phyloP scores from a whole-genome alignment of 2,113 vertebrate genomes.

The Malaclemys terrapin region DNA sequence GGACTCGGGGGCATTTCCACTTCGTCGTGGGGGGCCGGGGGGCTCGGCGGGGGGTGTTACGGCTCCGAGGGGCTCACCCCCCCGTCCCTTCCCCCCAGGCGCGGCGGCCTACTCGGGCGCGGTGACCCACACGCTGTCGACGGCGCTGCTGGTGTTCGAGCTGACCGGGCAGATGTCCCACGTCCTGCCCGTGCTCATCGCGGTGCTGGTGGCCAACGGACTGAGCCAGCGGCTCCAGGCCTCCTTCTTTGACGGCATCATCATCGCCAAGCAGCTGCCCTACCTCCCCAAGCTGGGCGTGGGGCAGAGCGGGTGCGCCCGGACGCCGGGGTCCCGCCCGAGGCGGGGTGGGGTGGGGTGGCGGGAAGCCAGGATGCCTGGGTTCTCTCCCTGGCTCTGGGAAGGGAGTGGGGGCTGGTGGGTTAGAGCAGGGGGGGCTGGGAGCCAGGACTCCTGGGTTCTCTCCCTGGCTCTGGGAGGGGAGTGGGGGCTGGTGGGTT shows the following conservation, averaged over 20 bases:
- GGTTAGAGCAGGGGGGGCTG: too few relatives aligned
- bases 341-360: too few relatives aligned
- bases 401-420: too few relatives aligned
- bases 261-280: constrained; percentile 36
- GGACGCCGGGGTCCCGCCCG: background rate
- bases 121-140: constrained; percentile 47
- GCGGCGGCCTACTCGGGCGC: constrained; percentile 38
- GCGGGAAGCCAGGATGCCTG: too few relatives aligned
- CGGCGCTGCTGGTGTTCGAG: constrained; percentile 49
- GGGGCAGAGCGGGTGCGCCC: background rate
- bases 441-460: too few relatives aligned
- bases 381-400: too few relatives aligned
- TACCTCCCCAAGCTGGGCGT: constrained; percentile 9
- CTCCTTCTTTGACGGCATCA: constrained; percentile 46
- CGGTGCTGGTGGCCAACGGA: constrained; percentile 23
- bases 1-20: too few relatives aligned
- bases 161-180: constrained; percentile 58
- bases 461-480: too few relatives aligned
- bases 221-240: constrained; percentile 47
- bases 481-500: too few relatives aligned
- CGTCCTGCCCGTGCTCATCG: constrained; percentile 39
- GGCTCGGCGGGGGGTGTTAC: too few relatives aligned
- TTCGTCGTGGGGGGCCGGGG: too few relatives aligned
- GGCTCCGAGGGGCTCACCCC: too few relatives aligned
- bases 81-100: background rate